Conservation (phyloP, 2,113 vertebrate species). For the Menura novaehollandiae region DNA sequence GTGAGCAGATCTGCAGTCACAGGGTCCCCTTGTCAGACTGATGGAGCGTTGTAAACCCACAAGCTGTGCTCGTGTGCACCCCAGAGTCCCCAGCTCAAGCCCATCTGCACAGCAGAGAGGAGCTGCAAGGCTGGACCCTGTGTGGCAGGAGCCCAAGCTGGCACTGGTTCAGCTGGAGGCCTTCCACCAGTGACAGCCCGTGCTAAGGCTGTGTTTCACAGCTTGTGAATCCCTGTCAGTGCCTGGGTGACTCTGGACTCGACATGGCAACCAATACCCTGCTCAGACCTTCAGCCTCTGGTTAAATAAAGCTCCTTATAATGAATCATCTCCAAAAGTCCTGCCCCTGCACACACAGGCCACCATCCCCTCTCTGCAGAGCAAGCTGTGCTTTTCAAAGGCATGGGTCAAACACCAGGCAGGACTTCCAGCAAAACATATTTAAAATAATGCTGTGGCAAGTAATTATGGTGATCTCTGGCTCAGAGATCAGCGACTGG, state of each 20-base stretch:
- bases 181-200: background rate
- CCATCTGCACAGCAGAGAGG: background rate
- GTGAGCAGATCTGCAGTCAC: background rate
- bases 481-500: background rate
- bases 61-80: background rate
- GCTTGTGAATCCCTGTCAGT: background rate
- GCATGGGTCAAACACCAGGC: background rate
- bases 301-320: background rate
- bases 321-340: background rate
- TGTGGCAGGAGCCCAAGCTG: background rate
- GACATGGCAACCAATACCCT: background rate
- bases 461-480: background rate
- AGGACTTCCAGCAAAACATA: background rate
- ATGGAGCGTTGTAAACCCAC: background rate
- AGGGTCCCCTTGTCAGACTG: background rate
- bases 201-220: background rate
- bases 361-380: background rate
- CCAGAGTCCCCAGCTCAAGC: background rate
- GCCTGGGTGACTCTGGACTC: background rate
- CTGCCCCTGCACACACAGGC: background rate
- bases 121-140: background rate
- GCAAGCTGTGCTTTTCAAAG: background rate
- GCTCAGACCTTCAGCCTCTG: background rate
- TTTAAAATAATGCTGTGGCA: background rate
- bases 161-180: conserved; percentile 9